Evolutionary conservation across 2,113 vertebrate genomes (phyloP).

Genomic region (Dipodomys spectabilis): DNA sequence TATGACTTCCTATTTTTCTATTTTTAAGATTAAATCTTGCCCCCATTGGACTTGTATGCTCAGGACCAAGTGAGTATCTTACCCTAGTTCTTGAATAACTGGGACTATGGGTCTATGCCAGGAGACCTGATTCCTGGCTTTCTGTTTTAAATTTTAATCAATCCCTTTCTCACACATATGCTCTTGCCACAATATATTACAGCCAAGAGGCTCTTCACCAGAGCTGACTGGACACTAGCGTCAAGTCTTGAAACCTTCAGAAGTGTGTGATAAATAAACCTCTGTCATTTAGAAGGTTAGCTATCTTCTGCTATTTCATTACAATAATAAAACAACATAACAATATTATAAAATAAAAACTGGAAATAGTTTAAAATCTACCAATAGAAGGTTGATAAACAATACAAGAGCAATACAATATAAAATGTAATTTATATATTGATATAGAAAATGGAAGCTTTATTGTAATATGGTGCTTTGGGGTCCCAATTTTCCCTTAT

Average conservation of each 20-base stretch:
- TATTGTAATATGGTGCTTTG: neutral
- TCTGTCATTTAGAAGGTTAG: neutral
- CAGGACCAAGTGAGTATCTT: neutral
- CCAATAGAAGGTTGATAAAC: neutral
- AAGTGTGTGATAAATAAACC: too few relatives aligned
- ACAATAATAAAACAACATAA: neutral
- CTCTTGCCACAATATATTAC: too few relatives aligned
- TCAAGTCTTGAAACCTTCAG: neutral
- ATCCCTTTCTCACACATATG: neutral
- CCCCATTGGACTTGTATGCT: neutral
- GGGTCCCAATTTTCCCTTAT: neutral
- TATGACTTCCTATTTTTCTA: neutral
- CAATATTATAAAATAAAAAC: constrained; percentile 8
- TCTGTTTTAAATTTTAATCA: too few relatives aligned
- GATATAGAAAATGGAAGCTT: neutral
- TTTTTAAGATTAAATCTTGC: neutral
- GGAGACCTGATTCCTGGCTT: neutral
- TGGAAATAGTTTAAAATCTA: constrained; percentile 23
- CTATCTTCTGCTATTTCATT: neutral
- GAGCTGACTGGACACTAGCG: neutral
- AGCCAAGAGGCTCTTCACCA: too few relatives aligned
- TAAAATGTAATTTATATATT: neutral
- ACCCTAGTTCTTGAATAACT: neutral
- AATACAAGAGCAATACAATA: neutral
- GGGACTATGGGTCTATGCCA: neutral